These are phyloP conservation scores for Dallia pectoralis DNA, from an alignment of 2,797 vertebrate genomes.

Conservation along the genomic window DNA sequence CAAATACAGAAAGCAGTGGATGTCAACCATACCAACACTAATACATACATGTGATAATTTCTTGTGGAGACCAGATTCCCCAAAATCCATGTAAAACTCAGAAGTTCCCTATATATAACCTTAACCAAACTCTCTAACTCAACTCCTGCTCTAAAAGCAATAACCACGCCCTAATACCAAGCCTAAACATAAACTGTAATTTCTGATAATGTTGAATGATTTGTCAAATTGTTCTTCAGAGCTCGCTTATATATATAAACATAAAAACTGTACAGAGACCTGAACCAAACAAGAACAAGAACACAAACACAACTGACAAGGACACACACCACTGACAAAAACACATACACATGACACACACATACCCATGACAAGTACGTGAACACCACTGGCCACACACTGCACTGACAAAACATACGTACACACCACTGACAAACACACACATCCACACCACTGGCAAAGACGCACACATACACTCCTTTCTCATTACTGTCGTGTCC, in stretches of 20 bases:
- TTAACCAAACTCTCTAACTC: too few relatives aligned
- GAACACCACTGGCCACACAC: constrained; percentile 13
- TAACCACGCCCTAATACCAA: too few relatives aligned
- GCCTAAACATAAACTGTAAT: too few relatives aligned
- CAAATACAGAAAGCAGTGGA: not conserved
- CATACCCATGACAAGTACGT: not conserved
- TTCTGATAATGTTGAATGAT: too few relatives aligned
- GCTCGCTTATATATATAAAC: too few relatives aligned
- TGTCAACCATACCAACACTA: not conserved
- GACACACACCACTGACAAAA: too few relatives aligned
- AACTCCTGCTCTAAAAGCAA: too few relatives aligned
- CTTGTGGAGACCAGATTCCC: not conserved
- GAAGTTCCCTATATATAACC: too few relatives aligned
- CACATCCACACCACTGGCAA: constrained; percentile 4
- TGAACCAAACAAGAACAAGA: too few relatives aligned
- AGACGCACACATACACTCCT: constrained; percentile 24
- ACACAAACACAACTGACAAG: too few relatives aligned
- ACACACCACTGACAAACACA: constrained; percentile 17
- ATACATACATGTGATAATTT: not conserved
- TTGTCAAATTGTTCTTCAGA: too few relatives aligned
- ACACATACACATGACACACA: not conserved
- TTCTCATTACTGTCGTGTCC: constrained; percentile 43
- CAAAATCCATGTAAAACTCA: not conserved
- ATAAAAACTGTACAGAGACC: too few relatives aligned
- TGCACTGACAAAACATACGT: constrained; percentile 21